Evolutionary conservation across 1,140 invertebrate genomes (phyloP).

Genomic region (Saccostrea glomerata): DNA sequence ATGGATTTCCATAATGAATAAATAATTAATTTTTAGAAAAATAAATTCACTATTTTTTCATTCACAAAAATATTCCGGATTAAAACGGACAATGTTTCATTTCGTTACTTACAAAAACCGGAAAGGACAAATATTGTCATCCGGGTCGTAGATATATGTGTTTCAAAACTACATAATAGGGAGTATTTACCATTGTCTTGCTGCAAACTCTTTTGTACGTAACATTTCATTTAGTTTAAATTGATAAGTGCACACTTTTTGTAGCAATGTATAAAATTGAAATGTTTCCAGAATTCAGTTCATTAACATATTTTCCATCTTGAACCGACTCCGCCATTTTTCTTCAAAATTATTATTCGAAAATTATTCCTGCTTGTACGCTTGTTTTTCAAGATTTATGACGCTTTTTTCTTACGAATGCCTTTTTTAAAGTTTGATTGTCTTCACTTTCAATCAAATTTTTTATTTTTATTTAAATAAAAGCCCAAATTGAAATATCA

Average conservation of each 20-base stretch:
- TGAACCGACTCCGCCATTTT: slow-evolving; percentile 42
- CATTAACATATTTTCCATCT: slow-evolving; percentile 2
- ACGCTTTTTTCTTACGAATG: neutral
- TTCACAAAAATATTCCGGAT: neutral
- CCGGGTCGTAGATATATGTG: neutral
- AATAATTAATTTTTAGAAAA: no score
- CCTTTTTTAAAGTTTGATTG: neutral
- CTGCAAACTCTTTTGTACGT: neutral
- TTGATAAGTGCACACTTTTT: neutral
- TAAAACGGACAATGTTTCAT: slow-evolving; percentile 3
- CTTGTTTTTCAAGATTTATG: neutral
- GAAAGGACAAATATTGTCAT: slow-evolving; percentile 3
- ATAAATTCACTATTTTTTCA: no score
- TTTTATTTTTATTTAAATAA: neutral
- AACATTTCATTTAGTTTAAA: neutral
- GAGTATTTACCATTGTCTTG: neutral
- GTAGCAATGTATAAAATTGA: no score
- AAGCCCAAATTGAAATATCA: no score
- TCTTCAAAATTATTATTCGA: neutral
- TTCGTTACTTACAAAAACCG: slow-evolving; percentile 22
- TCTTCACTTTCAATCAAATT: neutral
- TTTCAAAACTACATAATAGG: neutral
- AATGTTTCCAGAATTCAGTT: neutral
- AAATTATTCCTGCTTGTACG: neutral
- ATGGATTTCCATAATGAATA: no score